A percentile compares a stretch with the other conserved stretches of the same genome.
Conservation (phyloP, 2,113 vertebrate species). For the Oreotragus oreotragus region DNA sequence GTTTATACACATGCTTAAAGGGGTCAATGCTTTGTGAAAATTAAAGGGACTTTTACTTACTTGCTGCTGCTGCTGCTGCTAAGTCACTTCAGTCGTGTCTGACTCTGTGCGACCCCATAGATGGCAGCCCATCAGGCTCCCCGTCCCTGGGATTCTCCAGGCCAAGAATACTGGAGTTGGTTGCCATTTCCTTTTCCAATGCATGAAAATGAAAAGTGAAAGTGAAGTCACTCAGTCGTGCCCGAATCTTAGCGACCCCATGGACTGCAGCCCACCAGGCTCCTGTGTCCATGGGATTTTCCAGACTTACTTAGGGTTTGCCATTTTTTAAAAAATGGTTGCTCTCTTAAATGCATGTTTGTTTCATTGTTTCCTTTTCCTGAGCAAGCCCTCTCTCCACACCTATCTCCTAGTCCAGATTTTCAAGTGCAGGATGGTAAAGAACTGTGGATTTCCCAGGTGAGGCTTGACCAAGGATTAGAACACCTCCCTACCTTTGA, state of each 20-base stretch:
- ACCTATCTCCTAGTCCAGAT: not conserved
- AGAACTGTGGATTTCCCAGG: not conserved
- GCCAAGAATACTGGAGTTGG: too few species aligned
- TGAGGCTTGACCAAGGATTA: not conserved
- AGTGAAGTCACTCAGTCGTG: too few species aligned
- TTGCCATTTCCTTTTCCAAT: too few species aligned
- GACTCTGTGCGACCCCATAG: too few species aligned
- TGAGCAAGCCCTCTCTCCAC: not conserved
- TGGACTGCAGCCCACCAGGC: too few species aligned
- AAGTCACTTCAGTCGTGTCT: too few species aligned
- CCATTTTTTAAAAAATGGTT: not conserved
- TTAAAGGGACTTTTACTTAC: not conserved
- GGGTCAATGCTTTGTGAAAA: not conserved
- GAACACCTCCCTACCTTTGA: not conserved
- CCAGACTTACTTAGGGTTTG: not conserved
- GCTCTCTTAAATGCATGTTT: not conserved
- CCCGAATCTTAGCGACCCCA: too few species aligned
- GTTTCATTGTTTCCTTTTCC: not conserved
- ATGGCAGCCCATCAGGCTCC: too few species aligned
- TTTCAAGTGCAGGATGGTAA: not conserved
- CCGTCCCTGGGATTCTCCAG: too few species aligned
- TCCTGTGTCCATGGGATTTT: too few species aligned
- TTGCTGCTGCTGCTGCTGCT: too few species aligned
- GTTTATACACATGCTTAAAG: not conserved
- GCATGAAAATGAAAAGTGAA: too few species aligned